Conservation (phyloP, 2,888 invertebrate species). For the Drosophila infuscata region DNA sequence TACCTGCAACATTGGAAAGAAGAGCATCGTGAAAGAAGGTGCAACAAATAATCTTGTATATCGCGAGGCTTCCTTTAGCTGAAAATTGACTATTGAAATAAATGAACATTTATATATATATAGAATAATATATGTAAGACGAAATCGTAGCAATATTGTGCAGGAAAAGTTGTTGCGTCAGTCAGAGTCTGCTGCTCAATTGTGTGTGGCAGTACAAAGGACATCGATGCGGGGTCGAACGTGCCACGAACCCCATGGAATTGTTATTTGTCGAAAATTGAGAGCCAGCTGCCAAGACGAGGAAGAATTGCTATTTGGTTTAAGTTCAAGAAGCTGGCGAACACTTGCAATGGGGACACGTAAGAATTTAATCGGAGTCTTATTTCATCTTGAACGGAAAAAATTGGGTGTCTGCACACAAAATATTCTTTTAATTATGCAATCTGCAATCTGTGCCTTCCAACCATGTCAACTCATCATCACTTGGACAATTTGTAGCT, state of each 20-base stretch:
- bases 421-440: slow-evolving; percentile 70
- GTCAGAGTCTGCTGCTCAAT: slow-evolving; percentile 19
- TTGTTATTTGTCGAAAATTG: slow-evolving; percentile 48
- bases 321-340: slow-evolving; percentile 1
- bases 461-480: slow-evolving; percentile 66
- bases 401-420: slow-evolving; percentile 46
- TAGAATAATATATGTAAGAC: not conserved
- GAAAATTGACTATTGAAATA: slow-evolving; percentile 46
- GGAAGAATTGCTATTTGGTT: slow-evolving; percentile 17
- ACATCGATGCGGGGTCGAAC: slow-evolving; percentile 14
- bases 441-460: slow-evolving; percentile 52
- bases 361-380: slow-evolving; percentile 38
- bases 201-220: slow-evolving; percentile 28
- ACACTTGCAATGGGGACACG: slow-evolving; percentile 13
- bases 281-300: slow-evolving; percentile 37
- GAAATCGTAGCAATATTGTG: slow-evolving; percentile 23
- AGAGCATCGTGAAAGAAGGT: not conserved
- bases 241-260: slow-evolving; percentile 38
- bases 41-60: not conserved
- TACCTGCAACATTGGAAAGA: slow-evolving; percentile 75
- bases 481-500: slow-evolving; percentile 55
- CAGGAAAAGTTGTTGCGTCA: slow-evolving; percentile 33
- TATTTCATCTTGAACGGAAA: slow-evolving; percentile 19
- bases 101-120: slow-evolving; percentile 1
- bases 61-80: not conserved